Evolutionary conservation across 1,140 invertebrate species (phyloP).

Genomic region (Schmidtea mediterranea): DNA sequence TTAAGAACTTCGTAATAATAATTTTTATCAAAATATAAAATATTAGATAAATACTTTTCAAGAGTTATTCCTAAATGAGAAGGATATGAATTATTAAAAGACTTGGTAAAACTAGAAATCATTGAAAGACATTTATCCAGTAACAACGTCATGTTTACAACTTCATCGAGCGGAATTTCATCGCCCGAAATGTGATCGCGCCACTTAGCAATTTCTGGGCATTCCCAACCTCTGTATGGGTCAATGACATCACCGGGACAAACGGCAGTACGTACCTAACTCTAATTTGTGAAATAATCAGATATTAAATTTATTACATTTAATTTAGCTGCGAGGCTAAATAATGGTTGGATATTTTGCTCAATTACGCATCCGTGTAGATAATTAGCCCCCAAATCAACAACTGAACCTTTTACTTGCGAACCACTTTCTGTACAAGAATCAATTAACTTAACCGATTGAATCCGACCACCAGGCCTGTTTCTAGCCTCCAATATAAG

Average conservation of each 20-base stretch:
- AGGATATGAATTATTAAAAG: no score
- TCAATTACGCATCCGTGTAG: background rate
- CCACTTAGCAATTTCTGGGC: slow-evolving; percentile 1
- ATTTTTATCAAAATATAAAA: no score
- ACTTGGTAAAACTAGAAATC: background rate
- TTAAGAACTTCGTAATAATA: no score
- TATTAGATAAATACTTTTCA: no score
- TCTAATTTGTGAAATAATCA: no score
- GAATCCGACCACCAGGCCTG: background rate
- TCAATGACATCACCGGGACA: background rate
- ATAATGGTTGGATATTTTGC: slow-evolving; percentile 1
- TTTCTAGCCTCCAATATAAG: slow-evolving; percentile 1
- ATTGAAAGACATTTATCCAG: slow-evolving; percentile 1
- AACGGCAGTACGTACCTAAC: background rate
- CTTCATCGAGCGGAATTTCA: slow-evolving; percentile 1
- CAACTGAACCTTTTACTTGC: background rate
- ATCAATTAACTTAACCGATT: background rate
- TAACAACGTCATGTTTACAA: background rate
- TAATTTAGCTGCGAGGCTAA: background rate
- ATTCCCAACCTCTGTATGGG: slow-evolving; percentile 1
- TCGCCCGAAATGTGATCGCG: background rate
- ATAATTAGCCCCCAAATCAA: slow-evolving; percentile 1
- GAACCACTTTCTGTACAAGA: no score
- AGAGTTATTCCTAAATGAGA: no score
- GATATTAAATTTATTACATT: background rate